Evolutionary conservation across 1,140 invertebrate species (phyloP).

Genomic region (Drosophila nebulosa): DNA sequence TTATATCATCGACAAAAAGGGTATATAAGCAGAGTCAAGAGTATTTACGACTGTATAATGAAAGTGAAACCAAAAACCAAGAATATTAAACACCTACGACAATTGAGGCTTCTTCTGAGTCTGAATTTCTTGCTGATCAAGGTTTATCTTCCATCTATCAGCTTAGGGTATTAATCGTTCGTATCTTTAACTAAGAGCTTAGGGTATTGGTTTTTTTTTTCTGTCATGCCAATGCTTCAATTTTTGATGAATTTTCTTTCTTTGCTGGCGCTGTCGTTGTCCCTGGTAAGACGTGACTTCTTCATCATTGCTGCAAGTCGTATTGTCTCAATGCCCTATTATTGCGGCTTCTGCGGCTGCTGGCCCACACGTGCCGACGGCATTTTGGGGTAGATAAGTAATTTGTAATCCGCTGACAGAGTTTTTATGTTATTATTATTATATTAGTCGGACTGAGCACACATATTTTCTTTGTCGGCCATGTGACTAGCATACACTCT

Average conservation of each 20-base stretch:
- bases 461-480: conserved; percentile 35
- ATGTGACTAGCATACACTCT: conserved; percentile 66
- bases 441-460: conserved; percentile 39
- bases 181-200: background rate
- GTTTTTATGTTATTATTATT: conserved; percentile 55
- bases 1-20: background rate
- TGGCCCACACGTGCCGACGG: conserved; percentile 47
- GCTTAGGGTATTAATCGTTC: too few species aligned
- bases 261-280: conserved; percentile 14
- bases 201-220: conserved; percentile 22
- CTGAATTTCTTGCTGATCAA: too few species aligned
- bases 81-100: too few species aligned
- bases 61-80: too few species aligned
- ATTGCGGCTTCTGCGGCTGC: conserved; percentile 46
- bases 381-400: conserved; percentile 19
- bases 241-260: conserved; percentile 64
- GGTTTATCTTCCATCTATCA: too few species aligned
- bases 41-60: conserved; percentile 22
- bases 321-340: conserved; percentile 58
- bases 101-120: too few species aligned
- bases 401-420: conserved; percentile 64
- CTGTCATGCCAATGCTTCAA: conserved; percentile 57
- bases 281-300: conserved; percentile 57
- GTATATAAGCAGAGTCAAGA: conserved; percentile 6
- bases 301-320: conserved; percentile 56